These are phyloP conservation scores for Poeciliopsis occidentalis DNA, from an alignment of 2,113 vertebrate genomes.

Conservation along the genomic window DNA sequence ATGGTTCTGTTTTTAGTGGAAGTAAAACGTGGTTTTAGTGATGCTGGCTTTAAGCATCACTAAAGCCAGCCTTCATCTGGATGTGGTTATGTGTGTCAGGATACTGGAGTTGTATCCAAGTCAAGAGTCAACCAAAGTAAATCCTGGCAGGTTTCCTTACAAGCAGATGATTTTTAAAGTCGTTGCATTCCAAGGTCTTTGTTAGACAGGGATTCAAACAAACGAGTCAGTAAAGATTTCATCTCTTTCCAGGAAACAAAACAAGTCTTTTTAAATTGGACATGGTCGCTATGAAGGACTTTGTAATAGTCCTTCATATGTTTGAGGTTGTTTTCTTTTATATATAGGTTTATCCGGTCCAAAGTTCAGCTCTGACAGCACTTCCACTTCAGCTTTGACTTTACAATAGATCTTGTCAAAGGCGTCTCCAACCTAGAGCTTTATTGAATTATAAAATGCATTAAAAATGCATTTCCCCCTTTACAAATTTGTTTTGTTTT, in stretches of 20 bases:
- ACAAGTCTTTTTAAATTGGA: slow-evolving; percentile 26
- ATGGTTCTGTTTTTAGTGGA: slow-evolving; percentile 40
- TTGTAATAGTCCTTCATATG: no score
- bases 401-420: neutral
- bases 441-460: neutral
- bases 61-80: slow-evolving; percentile 70
- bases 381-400: neutral
- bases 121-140: slow-evolving; percentile 44
- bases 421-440: neutral
- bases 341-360: neutral
- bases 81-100: slow-evolving; percentile 58
- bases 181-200: slow-evolving; percentile 20
- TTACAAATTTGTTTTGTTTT: no score
- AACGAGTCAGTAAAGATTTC: slow-evolving; percentile 26
- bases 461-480: neutral
- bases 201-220: slow-evolving; percentile 24
- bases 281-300: slow-evolving; percentile 7
- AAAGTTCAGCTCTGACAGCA: neutral
- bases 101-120: slow-evolving; percentile 27
- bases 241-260: slow-evolving; percentile 28
- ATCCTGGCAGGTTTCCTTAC: slow-evolving; percentile 44
- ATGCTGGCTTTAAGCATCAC: slow-evolving; percentile 27
- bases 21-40: slow-evolving; percentile 37
- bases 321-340: slow-evolving; percentile 17
- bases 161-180: slow-evolving; percentile 32